phyloP scores from a whole-genome alignment of 2,113 vertebrate genomes.

The Rhizomys pruinosus region DNA sequence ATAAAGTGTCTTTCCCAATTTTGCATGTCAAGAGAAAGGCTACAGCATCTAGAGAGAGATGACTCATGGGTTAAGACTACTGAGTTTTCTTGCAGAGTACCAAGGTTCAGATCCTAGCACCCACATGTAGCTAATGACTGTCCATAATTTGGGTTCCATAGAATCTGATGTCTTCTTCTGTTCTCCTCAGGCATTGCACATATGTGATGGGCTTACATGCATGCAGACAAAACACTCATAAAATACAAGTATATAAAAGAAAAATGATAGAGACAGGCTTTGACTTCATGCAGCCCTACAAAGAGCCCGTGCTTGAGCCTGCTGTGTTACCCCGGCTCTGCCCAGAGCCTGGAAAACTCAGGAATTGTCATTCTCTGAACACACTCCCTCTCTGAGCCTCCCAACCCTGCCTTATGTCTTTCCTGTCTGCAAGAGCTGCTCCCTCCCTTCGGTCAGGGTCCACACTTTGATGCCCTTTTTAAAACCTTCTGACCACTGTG shows the following conservation, averaged over 20 bases:
- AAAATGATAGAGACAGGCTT: not conserved
- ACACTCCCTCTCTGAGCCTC: not conserved
- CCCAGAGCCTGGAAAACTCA: no score
- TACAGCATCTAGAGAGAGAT: no score
- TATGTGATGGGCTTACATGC: no score
- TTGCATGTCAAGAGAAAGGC: not conserved
- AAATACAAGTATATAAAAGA: not conserved
- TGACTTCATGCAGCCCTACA: no score
- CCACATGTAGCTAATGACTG: no score
- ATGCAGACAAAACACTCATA: no score
- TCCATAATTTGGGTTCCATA: no score
- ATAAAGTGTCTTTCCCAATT: not conserved
- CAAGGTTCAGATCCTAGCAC: no score
- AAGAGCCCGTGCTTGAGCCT: not conserved
- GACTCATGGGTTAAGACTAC: no score
- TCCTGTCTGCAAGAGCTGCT: not conserved
- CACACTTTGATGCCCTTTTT: not conserved
- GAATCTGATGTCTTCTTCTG: no score
- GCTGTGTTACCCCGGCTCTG: rapidly evolving
- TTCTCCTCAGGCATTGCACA: no score
- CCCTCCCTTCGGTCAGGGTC: not conserved
- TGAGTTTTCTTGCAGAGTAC: no score
- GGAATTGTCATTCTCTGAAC: not conserved
- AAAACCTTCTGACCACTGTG: not conserved
- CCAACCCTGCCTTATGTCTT: not conserved